Conservation (phyloP, 2,888 invertebrate species). For the Arenicola marina region DNA sequence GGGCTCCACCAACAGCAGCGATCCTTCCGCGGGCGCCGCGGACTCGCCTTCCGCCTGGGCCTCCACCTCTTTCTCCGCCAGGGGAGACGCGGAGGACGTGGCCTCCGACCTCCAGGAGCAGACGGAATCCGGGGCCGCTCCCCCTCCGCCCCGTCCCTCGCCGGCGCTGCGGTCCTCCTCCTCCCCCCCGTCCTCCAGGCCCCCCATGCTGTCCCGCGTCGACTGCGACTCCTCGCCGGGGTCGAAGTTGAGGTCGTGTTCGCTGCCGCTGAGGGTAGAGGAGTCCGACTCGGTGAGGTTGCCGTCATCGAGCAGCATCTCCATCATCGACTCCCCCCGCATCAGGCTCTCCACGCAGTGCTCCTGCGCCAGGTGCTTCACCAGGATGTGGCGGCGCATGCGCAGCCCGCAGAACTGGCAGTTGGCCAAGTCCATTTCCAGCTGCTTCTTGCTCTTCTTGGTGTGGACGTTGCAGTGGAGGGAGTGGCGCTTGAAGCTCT, state of each 20-base stretch:
- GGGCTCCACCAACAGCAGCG: too few relatives aligned
- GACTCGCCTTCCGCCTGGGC: too few relatives aligned
- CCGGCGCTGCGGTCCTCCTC: too few relatives aligned
- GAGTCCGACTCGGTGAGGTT: constrained; percentile 3
- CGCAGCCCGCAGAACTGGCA: constrained; percentile 28
- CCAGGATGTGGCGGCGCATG: constrained; percentile 22
- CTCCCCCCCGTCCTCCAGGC: too few relatives aligned
- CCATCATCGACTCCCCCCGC: not conserved
- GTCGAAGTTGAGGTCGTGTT: constrained; percentile 12
- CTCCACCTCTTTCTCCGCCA: too few relatives aligned
- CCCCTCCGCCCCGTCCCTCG: too few relatives aligned
- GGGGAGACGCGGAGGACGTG: too few relatives aligned
- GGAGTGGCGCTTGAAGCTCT: constrained; percentile 16
- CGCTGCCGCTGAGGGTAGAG: constrained; percentile 11
- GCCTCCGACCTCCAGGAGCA: too few relatives aligned
- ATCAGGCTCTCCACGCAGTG: constrained; percentile 18
- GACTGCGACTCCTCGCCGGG: too few relatives aligned
- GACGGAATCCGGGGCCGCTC: too few relatives aligned
- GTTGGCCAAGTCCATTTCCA: constrained; percentile 18
- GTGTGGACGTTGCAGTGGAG: constrained; percentile 7
- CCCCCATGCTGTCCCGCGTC: too few relatives aligned
- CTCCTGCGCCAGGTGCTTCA: constrained; percentile 22
- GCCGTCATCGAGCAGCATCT: not conserved
- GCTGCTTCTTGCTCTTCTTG: constrained; percentile 11
- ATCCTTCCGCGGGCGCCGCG: too few relatives aligned